Evolutionary conservation across 2,113 vertebrate species (phyloP).

Genomic region (Tursiops truncatus): DNA sequence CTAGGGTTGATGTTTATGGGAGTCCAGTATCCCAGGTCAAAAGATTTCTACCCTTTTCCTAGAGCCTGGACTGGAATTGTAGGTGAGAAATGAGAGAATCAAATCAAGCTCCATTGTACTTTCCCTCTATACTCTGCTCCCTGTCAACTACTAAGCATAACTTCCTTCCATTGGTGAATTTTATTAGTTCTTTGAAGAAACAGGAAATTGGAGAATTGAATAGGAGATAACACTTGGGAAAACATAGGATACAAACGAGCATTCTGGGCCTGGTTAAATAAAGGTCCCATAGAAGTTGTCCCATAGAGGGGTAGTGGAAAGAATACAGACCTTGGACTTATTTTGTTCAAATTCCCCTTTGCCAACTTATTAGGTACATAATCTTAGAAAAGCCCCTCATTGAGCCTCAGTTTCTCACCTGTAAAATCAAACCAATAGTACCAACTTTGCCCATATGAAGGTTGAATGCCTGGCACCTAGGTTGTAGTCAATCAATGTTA

Average conservation of each 20-base stretch:
- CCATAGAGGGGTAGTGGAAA: not conserved
- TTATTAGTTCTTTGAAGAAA: not conserved
- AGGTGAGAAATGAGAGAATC: not conserved
- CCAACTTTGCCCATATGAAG: not conserved
- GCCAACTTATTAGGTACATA: not conserved
- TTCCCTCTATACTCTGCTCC: not conserved
- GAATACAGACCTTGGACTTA: not conserved
- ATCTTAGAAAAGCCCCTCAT: not conserved
- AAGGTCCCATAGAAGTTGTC: not conserved
- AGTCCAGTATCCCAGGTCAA: not conserved
- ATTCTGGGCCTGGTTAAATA: conserved; percentile 1
- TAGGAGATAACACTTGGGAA: not conserved
- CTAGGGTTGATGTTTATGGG: not conserved
- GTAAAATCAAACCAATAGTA: not conserved
- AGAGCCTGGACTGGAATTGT: not conserved
- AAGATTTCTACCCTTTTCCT: not conserved
- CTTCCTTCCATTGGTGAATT: not conserved
- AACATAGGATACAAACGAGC: not conserved
- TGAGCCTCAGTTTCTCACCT: not conserved
- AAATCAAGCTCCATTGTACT: not conserved
- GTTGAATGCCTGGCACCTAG: not conserved
- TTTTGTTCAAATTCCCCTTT: not conserved
- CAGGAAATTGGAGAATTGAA: not conserved
- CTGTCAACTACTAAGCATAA: not conserved
- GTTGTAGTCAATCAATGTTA: not conserved